Evolutionary conservation across 2,113 vertebrate species (phyloP).

Genomic region (Dascyllus trimaculatus): DNA sequence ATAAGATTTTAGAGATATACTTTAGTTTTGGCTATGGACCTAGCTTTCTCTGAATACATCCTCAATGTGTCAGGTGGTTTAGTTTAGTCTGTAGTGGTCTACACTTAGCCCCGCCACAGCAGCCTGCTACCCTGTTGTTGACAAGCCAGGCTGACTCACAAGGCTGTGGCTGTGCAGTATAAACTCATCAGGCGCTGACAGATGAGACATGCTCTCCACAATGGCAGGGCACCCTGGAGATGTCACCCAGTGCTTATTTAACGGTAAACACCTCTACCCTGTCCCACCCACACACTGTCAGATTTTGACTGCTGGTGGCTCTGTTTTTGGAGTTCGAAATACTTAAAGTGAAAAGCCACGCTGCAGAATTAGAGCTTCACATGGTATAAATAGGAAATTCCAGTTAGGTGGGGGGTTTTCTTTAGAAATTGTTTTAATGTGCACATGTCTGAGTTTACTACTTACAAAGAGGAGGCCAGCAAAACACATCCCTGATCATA

Average conservation of each 20-base stretch:
- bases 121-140: slow-evolving; percentile 27
- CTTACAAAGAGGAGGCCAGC: not conserved
- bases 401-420: not conserved
- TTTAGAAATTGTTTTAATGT: slow-evolving; percentile 25
- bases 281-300: slow-evolving; percentile 45
- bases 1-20: not conserved
- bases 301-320: slow-evolving; percentile 42
- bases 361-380: slow-evolving; percentile 18
- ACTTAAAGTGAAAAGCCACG: slow-evolving; percentile 10
- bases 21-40: slow-evolving; percentile 9
- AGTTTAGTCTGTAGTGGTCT: slow-evolving; percentile 46
- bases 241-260: slow-evolving; percentile 67
- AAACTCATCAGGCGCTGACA: slow-evolving; percentile 69
- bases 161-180: slow-evolving; percentile 50
- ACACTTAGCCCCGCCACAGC: slow-evolving; percentile 18
- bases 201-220: slow-evolving; percentile 66
- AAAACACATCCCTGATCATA: not conserved
- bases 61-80: slow-evolving; percentile 46
- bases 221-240: slow-evolving; percentile 66
- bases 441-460: slow-evolving; percentile 21
- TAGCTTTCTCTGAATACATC: not conserved
- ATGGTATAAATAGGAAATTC: slow-evolving; percentile 36
- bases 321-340: slow-evolving; percentile 32
- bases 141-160: slow-evolving; percentile 45
- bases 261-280: slow-evolving; percentile 73